Evolutionary conservation across 2,797 vertebrate species (phyloP), one percentile per base, ranked within the genome.

Genomic region (Lacerta agilis): DNA sequence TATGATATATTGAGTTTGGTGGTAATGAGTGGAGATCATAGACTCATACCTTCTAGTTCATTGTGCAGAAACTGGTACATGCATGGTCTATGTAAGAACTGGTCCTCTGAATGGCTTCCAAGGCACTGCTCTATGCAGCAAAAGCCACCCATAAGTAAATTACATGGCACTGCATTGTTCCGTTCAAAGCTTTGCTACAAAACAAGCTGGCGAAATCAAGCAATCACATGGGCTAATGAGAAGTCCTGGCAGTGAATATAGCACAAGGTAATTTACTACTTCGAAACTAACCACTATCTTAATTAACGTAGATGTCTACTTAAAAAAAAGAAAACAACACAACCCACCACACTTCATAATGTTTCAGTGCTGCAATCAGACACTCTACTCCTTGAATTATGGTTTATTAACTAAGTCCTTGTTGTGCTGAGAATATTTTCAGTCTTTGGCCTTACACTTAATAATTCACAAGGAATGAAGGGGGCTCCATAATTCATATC

Each of bases 401-500:
- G 90, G 86, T 91, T 95, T 95, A 94, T 95, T 96, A 96, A 93
- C 93, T 93, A 93, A 93, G 93, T 88, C 91, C 89, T 90, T 72
- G 89, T 89, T 94, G 89, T 3, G 43, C 49, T 7, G 89, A 95
- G 92, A 94, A 89, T 91, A 90, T 90, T 94, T 90, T 91, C 89
- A 94, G 92, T 88, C 91, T 92, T 92, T 69, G 92, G 89, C 92
- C 93, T 95, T 92, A 92, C 85, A 91, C 93, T 95, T 95, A 93
- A 95, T 95, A 96, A 94, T 90, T 95, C 94, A 94, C 88, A 88
- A 92, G 90, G 93, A 93, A 92, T 92, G 93, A 95, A 93, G 45
- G 82, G 33, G 90, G 43, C 69, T 93, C 92, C 88, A 90, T 95
- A 93, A 95, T 95, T 95, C 92, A 94, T 91, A 89, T 79, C 91